Evolutionary conservation across 2,888 invertebrate genomes (phyloP).

Genomic region (Aelia acuminata): DNA sequence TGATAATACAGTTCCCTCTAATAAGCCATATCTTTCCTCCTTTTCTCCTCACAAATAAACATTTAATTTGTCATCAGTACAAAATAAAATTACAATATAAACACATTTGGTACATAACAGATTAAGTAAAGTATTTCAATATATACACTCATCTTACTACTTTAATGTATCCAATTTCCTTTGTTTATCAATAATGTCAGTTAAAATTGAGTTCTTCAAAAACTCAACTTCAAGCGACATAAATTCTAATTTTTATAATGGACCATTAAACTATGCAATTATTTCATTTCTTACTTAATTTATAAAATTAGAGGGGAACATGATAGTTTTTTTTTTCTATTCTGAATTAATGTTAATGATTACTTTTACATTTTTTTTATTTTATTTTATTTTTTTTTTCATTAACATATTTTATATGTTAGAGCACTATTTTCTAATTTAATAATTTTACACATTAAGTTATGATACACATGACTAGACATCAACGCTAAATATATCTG

Average conservation of each 20-base stretch:
- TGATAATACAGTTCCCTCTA: background rate
- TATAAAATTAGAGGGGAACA: background rate
- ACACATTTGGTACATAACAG: background rate
- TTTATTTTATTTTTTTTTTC: background rate
- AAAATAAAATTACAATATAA: background rate
- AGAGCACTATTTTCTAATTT: background rate
- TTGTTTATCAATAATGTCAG: background rate
- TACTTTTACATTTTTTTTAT: background rate
- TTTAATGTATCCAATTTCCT: background rate
- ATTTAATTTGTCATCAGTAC: background rate
- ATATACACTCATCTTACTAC: background rate
- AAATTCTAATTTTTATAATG: background rate
- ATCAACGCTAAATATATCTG: constrained; percentile 52
- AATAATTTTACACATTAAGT: background rate
- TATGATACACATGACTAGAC: constrained; percentile 56
- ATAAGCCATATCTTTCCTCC: background rate
- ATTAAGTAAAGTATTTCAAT: background rate
- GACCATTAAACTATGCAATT: background rate
- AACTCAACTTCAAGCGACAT: constrained; percentile 12
- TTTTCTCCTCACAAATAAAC: background rate
- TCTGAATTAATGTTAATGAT: background rate
- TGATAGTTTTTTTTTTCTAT: background rate
- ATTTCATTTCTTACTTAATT: background rate
- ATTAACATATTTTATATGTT: constrained; percentile 6
- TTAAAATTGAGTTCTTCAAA: constrained; percentile 38